phyloP scores from a whole-genome alignment of 2,113 vertebrate species.

The Piprites chloris region DNA sequence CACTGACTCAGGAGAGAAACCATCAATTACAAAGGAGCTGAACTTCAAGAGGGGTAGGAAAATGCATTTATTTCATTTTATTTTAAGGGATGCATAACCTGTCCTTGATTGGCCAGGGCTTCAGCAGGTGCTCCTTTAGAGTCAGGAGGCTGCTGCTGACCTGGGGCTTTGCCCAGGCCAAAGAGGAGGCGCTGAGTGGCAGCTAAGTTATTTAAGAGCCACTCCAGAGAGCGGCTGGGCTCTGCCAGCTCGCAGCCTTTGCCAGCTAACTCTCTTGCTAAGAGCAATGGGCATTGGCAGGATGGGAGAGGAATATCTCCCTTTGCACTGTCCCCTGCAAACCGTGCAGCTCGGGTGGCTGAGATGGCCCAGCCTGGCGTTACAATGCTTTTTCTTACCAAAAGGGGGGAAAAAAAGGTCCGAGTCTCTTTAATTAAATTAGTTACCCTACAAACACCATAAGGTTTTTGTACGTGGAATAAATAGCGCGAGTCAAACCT shows the following conservation, averaged over 20 bases:
- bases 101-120: constrained; percentile 11
- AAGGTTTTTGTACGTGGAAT: constrained; percentile 79
- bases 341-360: not conserved
- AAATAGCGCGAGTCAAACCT: constrained; percentile 74
- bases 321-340: not conserved
- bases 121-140: constrained; percentile 56
- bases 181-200: not conserved
- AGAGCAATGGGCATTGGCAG: not conserved
- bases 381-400: not conserved
- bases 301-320: not conserved
- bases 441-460: constrained; percentile 76
- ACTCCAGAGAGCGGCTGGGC: not conserved
- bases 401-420: not conserved
- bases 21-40: constrained; percentile 18
- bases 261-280: not conserved
- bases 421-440: constrained; percentile 79
- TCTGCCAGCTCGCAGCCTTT: not conserved
- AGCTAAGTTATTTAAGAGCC: constrained; percentile 25
- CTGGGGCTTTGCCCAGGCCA: not conserved
- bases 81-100: not conserved
- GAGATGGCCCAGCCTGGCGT: constrained; percentile 4
- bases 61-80: not conserved
- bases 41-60: not conserved
- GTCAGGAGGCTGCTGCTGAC: constrained; percentile 28
- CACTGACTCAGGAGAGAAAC: not conserved